Evolutionary conservation across 2,797 vertebrate genomes (phyloP).

Genomic region (Crenuchus spilurus): DNA sequence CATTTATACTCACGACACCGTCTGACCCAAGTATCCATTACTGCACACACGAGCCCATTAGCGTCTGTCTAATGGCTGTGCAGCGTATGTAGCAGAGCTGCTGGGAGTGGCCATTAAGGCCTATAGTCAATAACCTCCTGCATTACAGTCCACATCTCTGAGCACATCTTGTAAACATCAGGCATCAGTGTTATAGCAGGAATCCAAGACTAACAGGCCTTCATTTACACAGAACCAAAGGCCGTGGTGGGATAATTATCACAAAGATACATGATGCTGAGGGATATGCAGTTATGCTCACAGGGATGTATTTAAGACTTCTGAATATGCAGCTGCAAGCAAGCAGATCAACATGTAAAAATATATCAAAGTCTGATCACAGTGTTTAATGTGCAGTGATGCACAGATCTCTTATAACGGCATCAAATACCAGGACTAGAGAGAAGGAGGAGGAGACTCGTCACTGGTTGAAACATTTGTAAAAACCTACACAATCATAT

Average conservation of each 20-base stretch:
- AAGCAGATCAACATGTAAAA: too few relatives aligned
- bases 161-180: conserved; percentile 38
- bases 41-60: conserved; percentile 58
- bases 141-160: conserved; percentile 44
- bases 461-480: too few relatives aligned
- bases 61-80: conserved; percentile 53
- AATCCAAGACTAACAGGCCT: conserved; percentile 1
- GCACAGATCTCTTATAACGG: too few relatives aligned
- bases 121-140: conserved; percentile 53
- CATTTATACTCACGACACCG: conserved; percentile 44
- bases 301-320: not conserved
- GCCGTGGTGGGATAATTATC: not conserved
- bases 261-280: not conserved
- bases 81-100: conserved; percentile 47
- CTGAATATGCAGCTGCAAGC: too few relatives aligned
- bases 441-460: too few relatives aligned
- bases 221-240: not conserved
- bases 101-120: conserved; percentile 50
- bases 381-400: too few relatives aligned
- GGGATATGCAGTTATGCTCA: too few relatives aligned
- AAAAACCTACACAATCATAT: too few relatives aligned
- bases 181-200: not conserved
- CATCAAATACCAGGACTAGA: too few relatives aligned
- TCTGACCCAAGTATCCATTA: conserved; percentile 57
- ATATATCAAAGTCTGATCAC: too few relatives aligned